These are phyloP conservation scores for Sebastes oblongus DNA, from an alignment of 2,797 vertebrate species.

Conservation along the genomic window DNA sequence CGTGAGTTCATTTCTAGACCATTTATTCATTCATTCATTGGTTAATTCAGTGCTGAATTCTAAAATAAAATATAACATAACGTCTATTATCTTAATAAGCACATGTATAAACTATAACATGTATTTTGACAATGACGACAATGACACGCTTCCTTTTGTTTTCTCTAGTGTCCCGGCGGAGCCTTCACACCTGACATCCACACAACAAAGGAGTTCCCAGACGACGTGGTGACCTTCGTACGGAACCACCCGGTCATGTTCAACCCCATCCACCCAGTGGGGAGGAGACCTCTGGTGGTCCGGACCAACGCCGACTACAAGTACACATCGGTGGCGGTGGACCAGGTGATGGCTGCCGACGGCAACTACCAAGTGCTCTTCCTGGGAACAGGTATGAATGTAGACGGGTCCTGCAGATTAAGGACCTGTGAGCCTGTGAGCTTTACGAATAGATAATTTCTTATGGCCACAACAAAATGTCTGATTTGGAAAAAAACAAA, in stretches of 20 bases:
- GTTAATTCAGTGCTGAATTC: neutral
- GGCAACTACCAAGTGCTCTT: slow-evolving; percentile 96
- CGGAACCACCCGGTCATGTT: slow-evolving; percentile 98
- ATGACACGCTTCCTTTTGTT: neutral
- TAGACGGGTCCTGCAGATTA: neutral
- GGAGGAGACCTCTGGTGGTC: slow-evolving; percentile 90
- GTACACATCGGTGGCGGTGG: slow-evolving; percentile 94
- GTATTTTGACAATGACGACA: neutral
- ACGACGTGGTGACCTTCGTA: slow-evolving; percentile 96
- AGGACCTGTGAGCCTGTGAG: too few relatives aligned
- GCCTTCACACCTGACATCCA: slow-evolving; percentile 94
- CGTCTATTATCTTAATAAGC: neutral
- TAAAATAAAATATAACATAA: neutral
- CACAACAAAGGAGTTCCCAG: slow-evolving; percentile 96
- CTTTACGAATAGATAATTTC: neutral
- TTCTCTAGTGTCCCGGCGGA: slow-evolving; percentile 91
- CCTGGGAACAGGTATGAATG: slow-evolving; percentile 90
- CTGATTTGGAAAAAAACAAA: too few relatives aligned
- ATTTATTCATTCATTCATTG: neutral
- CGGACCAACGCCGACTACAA: slow-evolving; percentile 92
- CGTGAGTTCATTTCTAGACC: slow-evolving; percentile 82
- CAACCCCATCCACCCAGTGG: slow-evolving; percentile 92
- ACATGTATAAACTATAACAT: neutral
- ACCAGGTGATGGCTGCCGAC: slow-evolving; percentile 92
- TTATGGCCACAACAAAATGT: neutral